Base-by-base conservation (phyloP, 2,888 invertebrate species). In the Drosophila anomalata region DNA sequence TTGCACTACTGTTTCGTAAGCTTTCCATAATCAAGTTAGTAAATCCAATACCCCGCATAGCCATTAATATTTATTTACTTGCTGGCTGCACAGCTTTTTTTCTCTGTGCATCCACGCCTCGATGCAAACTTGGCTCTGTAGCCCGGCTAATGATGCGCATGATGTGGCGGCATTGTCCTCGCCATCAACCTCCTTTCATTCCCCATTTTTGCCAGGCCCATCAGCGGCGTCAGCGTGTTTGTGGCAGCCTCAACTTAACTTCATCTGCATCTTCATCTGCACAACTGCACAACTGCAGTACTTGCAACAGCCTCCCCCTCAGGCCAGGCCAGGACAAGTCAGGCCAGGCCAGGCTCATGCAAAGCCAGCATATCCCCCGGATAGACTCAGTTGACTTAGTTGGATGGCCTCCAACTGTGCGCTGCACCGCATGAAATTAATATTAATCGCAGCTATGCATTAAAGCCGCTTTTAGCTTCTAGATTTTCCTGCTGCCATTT, bases 91-190 rank as follows among this genome's bases (percentile, higher is more conserved):
- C 5, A 4, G 3, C 36, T 36, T 20, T 36, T 5, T 22, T 36
- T 11, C 14, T 3, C 9, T 8, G 65, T 54, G 36, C 1, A 39
- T 4, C n/a, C 12, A 31, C 33, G 65, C 42, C 26, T 7, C 33
- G 36, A 14, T 22, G 9, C 22, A 31, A 17, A 31, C 36, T 68
- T 73, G 76, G 51, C 55, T 39, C 46, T 51, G 66, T 29, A 31
- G 39, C 60, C 57, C 65, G 78, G 87, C 88, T 84, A 84, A 84
- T 84, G 88, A 88, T 80, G 88, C 80, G 86, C 87, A 87, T 87
- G 79, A 85, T 87, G 82, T 73, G 86, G 54, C 77, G 65, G 68
- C 75, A 76, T 80, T 87, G 78, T 75, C 78, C 62, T 52, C 72
- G 58, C 53, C 77, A 54, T 79, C 74, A 66, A 56, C 51, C 24